phyloP scores from a whole-genome alignment of 2,113 vertebrate species.

The Todiramphus saurophagus region DNA sequence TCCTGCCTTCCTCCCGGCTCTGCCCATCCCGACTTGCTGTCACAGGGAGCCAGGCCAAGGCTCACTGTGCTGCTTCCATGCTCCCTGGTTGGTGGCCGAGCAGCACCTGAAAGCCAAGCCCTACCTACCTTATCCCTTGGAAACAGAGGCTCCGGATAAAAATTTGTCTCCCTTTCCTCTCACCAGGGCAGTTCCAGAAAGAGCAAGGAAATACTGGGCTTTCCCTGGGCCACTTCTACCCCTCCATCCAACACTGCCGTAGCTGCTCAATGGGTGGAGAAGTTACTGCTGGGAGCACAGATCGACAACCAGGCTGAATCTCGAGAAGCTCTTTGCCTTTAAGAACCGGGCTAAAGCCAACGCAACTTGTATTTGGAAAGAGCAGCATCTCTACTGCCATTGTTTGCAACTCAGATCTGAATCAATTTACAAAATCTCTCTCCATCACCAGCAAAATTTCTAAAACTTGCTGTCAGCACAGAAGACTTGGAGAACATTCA shows the following conservation, averaged over 20 bases:
- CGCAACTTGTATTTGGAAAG: not conserved
- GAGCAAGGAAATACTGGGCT: not conserved
- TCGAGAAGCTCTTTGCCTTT: not conserved
- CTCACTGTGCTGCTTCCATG: not conserved
- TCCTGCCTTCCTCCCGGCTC: not conserved
- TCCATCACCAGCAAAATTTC: not conserved
- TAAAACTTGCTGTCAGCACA: not conserved
- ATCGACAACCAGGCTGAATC: not conserved
- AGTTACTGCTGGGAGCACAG: not conserved
- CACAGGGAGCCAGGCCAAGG: not conserved
- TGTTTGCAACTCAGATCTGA: not conserved
- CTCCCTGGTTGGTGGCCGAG: not conserved
- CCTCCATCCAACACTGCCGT: not conserved
- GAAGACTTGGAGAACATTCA: not conserved
- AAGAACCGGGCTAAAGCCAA: not conserved
- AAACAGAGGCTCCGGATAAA: not conserved
- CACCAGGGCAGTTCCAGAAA: not conserved
- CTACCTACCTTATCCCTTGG: not conserved
- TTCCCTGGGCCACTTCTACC: not conserved
- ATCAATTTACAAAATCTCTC: not conserved
- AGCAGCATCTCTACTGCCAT: not conserved
- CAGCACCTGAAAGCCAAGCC: not conserved
- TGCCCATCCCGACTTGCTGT: not conserved
- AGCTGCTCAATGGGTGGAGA: not conserved
- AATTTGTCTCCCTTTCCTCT: not conserved